A percentile compares a stretch with the other conserved stretches of the same genome.
phyloP scores from a whole-genome alignment of 2,797 vertebrate genomes.

The Sternotherus odoratus region DNA sequence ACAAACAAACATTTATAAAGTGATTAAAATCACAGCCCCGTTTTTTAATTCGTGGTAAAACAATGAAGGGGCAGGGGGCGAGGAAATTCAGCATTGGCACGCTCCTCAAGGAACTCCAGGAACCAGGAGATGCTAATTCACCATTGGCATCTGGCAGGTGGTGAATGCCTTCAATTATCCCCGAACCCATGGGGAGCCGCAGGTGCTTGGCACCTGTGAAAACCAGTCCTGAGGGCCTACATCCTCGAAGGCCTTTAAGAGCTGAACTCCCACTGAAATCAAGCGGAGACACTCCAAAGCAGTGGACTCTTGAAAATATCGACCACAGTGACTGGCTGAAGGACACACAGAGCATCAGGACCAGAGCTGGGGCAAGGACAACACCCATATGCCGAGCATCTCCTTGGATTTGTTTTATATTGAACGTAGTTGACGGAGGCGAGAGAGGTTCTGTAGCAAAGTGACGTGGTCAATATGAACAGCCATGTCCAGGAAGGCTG shows the following conservation, averaged over 20 bases:
- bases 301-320: not conserved
- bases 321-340: not conserved
- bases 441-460: not conserved
- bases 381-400: not conserved
- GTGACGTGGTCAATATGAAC: not conserved
- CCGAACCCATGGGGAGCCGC: fast-evolving
- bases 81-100: fast-evolving
- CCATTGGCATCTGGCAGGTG: not conserved
- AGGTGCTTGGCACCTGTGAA: not conserved
- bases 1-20: conserved; percentile 75
- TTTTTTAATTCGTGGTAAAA: not conserved
- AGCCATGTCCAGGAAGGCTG: not conserved
- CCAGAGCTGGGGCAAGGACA: not conserved
- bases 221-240: not conserved
- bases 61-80: fast-evolving
- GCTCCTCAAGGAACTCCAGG: not conserved
- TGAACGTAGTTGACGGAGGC: not conserved
- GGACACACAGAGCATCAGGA: not conserved
- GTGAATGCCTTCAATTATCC: not conserved
- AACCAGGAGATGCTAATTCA: not conserved
- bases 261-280: not conserved
- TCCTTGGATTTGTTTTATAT: not conserved
- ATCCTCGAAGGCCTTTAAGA: not conserved
- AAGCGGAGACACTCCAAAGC: not conserved
- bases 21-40: conserved; percentile 69